Conservation (phyloP, 2,888 invertebrate genomes). For the Tupiocoris notatus region DNA sequence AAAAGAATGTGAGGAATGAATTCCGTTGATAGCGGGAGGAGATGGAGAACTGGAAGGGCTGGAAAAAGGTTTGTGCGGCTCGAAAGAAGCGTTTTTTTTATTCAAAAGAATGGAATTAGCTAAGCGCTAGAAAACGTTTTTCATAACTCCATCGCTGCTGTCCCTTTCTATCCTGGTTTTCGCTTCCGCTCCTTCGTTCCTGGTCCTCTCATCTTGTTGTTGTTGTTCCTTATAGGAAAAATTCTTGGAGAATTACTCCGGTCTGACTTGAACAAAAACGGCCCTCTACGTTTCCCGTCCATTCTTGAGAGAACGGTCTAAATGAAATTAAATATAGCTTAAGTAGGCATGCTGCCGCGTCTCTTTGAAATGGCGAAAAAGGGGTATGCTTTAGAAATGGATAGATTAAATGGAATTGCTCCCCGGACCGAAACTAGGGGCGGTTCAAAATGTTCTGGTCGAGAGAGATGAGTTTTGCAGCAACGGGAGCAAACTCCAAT, state of each 20-base stretch:
- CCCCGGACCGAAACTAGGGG: background rate
- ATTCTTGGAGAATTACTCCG: background rate
- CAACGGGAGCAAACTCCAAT: background rate
- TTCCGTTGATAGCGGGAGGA: background rate
- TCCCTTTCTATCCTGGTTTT: background rate
- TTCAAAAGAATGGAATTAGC: slow-evolving; percentile 29
- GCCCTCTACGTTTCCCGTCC: background rate
- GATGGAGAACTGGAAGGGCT: background rate
- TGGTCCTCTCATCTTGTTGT: background rate
- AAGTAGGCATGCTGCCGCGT: background rate
- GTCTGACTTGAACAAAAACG: background rate
- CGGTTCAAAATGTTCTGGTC: no score
- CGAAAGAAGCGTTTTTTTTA: background rate
- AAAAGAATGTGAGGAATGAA: background rate
- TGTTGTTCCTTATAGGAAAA: background rate
- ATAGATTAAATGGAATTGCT: background rate
- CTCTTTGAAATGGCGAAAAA: background rate
- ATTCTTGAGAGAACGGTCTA: background rate
- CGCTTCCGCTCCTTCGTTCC: background rate
- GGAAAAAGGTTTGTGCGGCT: background rate
- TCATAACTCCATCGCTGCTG: slow-evolving; percentile 23
- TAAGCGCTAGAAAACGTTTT: slow-evolving; percentile 36
- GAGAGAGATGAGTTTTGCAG: background rate
- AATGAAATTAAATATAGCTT: background rate
- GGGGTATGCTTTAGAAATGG: background rate